Evolutionary conservation across 2,888 invertebrate species (phyloP).

Genomic region (Drosophila testacea): DNA sequence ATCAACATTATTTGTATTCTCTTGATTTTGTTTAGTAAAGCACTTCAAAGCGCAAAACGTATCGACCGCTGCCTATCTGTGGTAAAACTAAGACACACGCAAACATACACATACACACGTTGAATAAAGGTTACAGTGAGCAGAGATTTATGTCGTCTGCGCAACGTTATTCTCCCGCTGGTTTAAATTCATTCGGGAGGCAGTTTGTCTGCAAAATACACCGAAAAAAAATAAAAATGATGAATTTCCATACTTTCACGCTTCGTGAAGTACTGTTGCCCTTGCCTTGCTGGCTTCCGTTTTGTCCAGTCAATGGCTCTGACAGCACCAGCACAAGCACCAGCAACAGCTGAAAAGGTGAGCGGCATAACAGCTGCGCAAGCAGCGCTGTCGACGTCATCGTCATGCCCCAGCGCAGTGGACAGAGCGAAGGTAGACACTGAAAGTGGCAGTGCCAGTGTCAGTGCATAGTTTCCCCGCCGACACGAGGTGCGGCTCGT

Average conservation of each 20-base stretch:
- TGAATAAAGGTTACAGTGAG: slow-evolving; percentile 25
- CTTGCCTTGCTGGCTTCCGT: slow-evolving; percentile 47
- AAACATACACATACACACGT: slow-evolving; percentile 8
- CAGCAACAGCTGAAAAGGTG: slow-evolving; percentile 72
- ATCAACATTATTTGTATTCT: slow-evolving; percentile 11
- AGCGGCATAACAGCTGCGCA: slow-evolving; percentile 36
- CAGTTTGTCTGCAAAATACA: slow-evolving; percentile 54
- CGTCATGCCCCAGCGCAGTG: slow-evolving; percentile 68
- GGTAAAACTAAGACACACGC: slow-evolving; percentile 15
- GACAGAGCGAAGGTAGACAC: slow-evolving; percentile 27
- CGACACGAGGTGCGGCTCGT: slow-evolving; percentile 72
- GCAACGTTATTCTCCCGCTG: slow-evolving; percentile 28
- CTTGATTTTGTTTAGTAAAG: slow-evolving; percentile 16
- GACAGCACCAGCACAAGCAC: slow-evolving; percentile 62
- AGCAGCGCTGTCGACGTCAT: slow-evolving; percentile 48
- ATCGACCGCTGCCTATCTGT: slow-evolving; percentile 29
- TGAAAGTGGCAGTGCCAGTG: slow-evolving; percentile 6
- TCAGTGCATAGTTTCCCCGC: slow-evolving; percentile 57
- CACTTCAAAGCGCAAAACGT: slow-evolving; percentile 25
- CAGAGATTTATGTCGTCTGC: slow-evolving; percentile 73
- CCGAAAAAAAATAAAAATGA: slow-evolving; percentile 70
- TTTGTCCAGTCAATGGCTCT: slow-evolving; percentile 69
- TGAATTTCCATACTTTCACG: slow-evolving; percentile 82
- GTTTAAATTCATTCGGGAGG: slow-evolving; percentile 25
- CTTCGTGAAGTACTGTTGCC: slow-evolving; percentile 55